phyloP scores from a whole-genome alignment of 2,888 invertebrate genomes.

The Eupithecia tripunctaria region DNA sequence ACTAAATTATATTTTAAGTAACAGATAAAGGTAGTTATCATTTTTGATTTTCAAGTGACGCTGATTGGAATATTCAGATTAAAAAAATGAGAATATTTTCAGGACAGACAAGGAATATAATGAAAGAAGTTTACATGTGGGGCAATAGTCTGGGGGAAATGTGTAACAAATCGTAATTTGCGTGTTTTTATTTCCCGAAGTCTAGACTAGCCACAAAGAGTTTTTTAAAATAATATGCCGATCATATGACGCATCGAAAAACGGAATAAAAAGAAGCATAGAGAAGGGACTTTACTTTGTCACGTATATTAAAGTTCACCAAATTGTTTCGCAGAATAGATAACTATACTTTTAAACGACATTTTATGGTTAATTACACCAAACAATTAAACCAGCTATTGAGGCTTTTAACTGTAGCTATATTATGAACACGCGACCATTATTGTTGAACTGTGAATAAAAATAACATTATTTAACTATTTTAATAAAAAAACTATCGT shows the following conservation, averaged over 20 bases:
- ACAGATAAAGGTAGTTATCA: background rate
- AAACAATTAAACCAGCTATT: constrained; percentile 11
- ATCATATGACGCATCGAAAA: background rate
- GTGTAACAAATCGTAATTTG: too few relatives aligned
- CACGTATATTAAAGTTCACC: background rate
- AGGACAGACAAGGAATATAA: too few relatives aligned
- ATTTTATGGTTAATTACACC: constrained; percentile 2
- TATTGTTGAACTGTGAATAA: constrained; percentile 10
- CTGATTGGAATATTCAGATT: background rate
- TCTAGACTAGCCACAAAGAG: background rate
- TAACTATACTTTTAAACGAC: background rate
- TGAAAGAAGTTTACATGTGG: too few relatives aligned
- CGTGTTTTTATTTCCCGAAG: background rate
- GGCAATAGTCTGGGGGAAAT: too few relatives aligned
- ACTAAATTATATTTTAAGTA: background rate
- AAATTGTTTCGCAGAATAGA: constrained; percentile 5
- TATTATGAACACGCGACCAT: constrained; percentile 9
- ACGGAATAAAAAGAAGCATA: background rate
- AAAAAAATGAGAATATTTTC: background rate
- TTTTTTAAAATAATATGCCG: background rate
- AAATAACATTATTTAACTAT: background rate
- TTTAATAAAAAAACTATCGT: too few relatives aligned
- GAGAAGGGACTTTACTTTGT: background rate
- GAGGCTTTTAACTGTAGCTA: background rate
- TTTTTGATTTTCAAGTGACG: background rate